Conservation (phyloP, 1,140 invertebrate species). For the Lordiphosa collinella region DNA sequence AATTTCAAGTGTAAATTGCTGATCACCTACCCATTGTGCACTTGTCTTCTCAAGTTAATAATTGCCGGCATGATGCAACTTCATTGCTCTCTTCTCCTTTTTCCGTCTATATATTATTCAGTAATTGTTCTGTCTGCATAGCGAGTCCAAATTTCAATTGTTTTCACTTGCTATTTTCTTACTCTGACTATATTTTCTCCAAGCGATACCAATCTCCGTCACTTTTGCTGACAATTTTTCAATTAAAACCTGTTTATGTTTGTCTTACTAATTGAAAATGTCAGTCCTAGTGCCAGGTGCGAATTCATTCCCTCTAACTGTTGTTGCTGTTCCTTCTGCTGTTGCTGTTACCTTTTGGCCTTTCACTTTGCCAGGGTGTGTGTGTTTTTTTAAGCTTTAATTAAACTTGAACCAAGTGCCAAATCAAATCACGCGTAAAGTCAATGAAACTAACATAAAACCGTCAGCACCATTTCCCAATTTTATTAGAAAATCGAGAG, state of each 20-base stretch:
- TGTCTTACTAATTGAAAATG: constrained; percentile 59
- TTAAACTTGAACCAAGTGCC: constrained; percentile 43
- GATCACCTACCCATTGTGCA: too few relatives aligned
- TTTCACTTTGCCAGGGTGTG: too few relatives aligned
- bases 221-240: constrained; percentile 24
- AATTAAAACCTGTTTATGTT: constrained; percentile 46
- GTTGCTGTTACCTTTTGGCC: too few relatives aligned
- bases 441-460: constrained; percentile 62
- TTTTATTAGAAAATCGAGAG: constrained; percentile 59
- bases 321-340: too few relatives aligned
- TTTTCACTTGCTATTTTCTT: neutral
- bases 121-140: too few relatives aligned
- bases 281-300: constrained; percentile 9
- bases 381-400: constrained; percentile 34
- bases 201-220: neutral
- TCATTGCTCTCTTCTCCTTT: too few relatives aligned
- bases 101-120: too few relatives aligned
- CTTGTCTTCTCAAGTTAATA: too few relatives aligned
- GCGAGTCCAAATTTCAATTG: neutral
- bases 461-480: constrained; percentile 8
- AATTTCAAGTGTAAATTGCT: too few relatives aligned
- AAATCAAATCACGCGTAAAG: constrained; percentile 62
- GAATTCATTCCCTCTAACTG: neutral
- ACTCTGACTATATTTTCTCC: neutral
- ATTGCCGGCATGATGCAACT: too few relatives aligned